Evolutionary conservation across 2,113 vertebrate genomes (phyloP), one percentile per base, ranked within the genome.

Genomic region (Theropithecus gelada): DNA sequence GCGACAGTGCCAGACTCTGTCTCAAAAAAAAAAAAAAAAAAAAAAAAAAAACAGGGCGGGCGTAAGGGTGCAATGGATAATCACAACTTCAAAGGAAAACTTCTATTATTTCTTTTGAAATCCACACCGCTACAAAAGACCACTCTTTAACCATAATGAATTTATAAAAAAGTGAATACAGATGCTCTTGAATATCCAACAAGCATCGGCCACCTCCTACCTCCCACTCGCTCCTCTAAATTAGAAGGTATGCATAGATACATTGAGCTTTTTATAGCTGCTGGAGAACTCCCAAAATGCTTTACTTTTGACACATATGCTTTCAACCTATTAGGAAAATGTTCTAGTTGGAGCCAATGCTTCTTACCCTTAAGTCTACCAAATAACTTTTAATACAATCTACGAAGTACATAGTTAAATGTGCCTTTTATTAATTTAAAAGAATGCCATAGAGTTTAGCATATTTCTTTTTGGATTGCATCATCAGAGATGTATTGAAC

Each of bases 261-360:
- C 32, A 12, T 3, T 1, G 48, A 61, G 66, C 59, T 89, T 82
- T 93, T 89, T n/a, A 48, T 55, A 87, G 88, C 76, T 18, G 3
- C 23, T 93, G 93, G 80, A 97, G 76, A 50, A 81, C 18, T 50
- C 88, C 76, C 93, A 95, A 55, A 80, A 92, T 57, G 32, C 87
- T 85, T 86, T 75, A 3, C 61, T 95, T 78, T 76, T 87, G 25
- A 89, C 52, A 89, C 68, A 18, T 40, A 40, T 55, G 73, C 45
- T 94, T 95, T 79, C 83, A 61, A 68, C 70, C 93, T 76, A 90
- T 90, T 87, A 82, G 70, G 93, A 75, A 88, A 86, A 76, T 3
- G 25, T 38, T 88, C 91, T 61, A 61, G 68, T 88, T 55, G 17
- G 59, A 86, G 75, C 27, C 30, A 35, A n/a, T 10, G 35, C 79